Evolutionary conservation across 2,888 invertebrate genomes (phyloP).

Genomic region (Catocala fraxini): DNA sequence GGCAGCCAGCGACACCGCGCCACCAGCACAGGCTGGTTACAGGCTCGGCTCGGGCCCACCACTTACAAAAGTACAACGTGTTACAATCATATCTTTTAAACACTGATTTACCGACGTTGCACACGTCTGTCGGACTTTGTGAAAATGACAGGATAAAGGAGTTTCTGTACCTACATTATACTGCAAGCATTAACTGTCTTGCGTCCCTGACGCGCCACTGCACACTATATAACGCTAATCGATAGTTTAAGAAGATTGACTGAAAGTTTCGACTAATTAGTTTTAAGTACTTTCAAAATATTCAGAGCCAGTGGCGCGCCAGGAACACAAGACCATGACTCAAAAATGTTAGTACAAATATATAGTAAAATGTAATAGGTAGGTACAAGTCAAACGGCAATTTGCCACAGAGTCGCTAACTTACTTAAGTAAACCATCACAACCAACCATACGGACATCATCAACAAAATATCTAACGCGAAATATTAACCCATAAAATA

Average conservation of each 20-base stretch:
- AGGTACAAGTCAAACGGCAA: conserved; percentile 71
- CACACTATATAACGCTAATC: conserved; percentile 44
- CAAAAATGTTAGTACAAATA: conserved; percentile 74
- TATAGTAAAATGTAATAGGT: conserved; percentile 68
- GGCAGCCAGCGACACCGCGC: conserved; percentile 17
- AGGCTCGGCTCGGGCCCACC: conserved; percentile 61
- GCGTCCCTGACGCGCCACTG: conserved; percentile 53
- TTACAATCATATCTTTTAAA: conserved; percentile 48
- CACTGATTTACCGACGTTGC: conserved; percentile 28
- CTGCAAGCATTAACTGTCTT: conserved; percentile 73
- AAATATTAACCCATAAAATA: conserved; percentile 75
- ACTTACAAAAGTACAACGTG: conserved; percentile 60
- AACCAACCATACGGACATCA: conserved; percentile 87
- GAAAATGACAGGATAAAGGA: conserved; percentile 78
- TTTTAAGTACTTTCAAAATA: conserved; percentile 73
- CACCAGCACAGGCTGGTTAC: conserved; percentile 26
- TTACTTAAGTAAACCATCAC: conserved; percentile 88
- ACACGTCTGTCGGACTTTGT: conserved; percentile 44
- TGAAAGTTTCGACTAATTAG: conserved; percentile 59
- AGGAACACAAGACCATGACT: conserved; percentile 57
- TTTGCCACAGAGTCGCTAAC: conserved; percentile 81
- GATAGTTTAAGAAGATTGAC: conserved; percentile 54
- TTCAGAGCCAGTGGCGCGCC: conserved; percentile 51
- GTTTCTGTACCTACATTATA: conserved; percentile 70
- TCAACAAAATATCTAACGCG: conserved; percentile 77